Percentiles rank a stretch among this genome's conserved stretches.
Conservation (phyloP, 2,113 vertebrate species). For the Ahaetulla prasina region DNA sequence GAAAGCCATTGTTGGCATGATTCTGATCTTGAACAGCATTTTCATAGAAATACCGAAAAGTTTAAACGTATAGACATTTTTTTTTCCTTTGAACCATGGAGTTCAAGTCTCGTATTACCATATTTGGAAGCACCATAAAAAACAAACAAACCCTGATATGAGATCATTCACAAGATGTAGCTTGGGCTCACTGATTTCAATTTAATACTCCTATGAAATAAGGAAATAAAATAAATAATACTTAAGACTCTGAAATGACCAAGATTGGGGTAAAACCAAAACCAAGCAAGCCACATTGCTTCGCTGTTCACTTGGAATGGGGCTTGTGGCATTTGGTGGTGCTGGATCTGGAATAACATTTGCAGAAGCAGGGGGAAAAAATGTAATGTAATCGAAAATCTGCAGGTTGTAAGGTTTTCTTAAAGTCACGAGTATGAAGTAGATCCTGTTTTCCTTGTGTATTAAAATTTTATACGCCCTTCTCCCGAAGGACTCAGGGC, state of each 20-base stretch:
- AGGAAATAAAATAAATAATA: not conserved
- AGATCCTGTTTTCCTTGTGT: not conserved
- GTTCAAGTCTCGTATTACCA: not conserved
- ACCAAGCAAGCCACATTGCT: not conserved
- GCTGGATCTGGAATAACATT: too few species aligned
- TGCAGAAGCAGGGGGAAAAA: not conserved
- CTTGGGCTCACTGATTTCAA: not conserved
- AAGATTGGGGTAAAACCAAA: not conserved
- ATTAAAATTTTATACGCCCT: too few species aligned
- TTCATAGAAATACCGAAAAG: not conserved
- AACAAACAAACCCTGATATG: too few species aligned
- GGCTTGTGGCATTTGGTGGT: not conserved
- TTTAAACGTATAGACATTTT: not conserved
- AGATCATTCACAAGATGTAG: not conserved
- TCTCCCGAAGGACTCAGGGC: too few species aligned
- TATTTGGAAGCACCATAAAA: not conserved
- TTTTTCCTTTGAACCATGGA: not conserved
- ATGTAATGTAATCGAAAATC: not conserved
- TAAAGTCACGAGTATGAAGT: not conserved
- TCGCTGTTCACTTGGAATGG: not conserved
- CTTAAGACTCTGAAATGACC: not conserved
- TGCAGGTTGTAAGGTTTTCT: rapidly evolving
- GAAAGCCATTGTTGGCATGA: not conserved
- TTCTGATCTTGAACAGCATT: not conserved
- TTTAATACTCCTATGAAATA: not conserved